phyloP scores from a whole-genome alignment of 2,888 invertebrate species.

The Fissipunctia ypsillon region DNA sequence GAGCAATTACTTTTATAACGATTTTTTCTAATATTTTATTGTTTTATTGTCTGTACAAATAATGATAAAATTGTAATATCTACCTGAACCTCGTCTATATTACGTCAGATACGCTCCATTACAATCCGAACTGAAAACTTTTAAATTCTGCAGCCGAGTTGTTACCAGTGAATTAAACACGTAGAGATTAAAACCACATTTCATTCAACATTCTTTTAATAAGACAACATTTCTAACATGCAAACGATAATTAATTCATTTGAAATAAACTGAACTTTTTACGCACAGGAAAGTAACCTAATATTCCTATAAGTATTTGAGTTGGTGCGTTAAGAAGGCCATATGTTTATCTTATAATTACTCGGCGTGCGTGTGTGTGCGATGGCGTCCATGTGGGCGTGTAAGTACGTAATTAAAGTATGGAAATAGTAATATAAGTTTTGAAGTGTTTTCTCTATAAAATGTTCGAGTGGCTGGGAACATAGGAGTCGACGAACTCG shows the following conservation, averaged over 20 bases:
- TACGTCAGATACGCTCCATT: slow-evolving; percentile 22
- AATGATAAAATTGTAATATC: slow-evolving; percentile 55
- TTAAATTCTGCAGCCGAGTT: neutral
- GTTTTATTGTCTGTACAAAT: slow-evolving; percentile 62
- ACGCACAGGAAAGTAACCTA: slow-evolving; percentile 79
- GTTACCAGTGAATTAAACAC: slow-evolving; percentile 20
- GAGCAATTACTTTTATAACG: slow-evolving; percentile 81
- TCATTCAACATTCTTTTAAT: slow-evolving; percentile 45
- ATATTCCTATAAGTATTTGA: slow-evolving; percentile 76
- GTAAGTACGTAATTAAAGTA: slow-evolving; percentile 87
- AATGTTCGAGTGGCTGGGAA: slow-evolving; percentile 89
- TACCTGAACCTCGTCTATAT: slow-evolving; percentile 28
- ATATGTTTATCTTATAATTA: slow-evolving; percentile 88
- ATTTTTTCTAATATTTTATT: slow-evolving; percentile 72
- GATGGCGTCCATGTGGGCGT: slow-evolving; percentile 79
- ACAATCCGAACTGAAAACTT: neutral
- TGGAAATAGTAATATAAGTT: slow-evolving; percentile 90
- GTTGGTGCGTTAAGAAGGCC: slow-evolving; percentile 80
- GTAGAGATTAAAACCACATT: slow-evolving; percentile 44
- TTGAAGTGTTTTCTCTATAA: slow-evolving; percentile 90
- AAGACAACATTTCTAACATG: slow-evolving; percentile 44
- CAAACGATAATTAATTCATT: slow-evolving; percentile 54
- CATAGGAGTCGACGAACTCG: slow-evolving; percentile 84
- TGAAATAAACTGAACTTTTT: slow-evolving; percentile 47
- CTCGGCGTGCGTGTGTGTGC: slow-evolving; percentile 72